Conservation (phyloP, 2,113 vertebrate species). For the Turdus rufiventris region DNA sequence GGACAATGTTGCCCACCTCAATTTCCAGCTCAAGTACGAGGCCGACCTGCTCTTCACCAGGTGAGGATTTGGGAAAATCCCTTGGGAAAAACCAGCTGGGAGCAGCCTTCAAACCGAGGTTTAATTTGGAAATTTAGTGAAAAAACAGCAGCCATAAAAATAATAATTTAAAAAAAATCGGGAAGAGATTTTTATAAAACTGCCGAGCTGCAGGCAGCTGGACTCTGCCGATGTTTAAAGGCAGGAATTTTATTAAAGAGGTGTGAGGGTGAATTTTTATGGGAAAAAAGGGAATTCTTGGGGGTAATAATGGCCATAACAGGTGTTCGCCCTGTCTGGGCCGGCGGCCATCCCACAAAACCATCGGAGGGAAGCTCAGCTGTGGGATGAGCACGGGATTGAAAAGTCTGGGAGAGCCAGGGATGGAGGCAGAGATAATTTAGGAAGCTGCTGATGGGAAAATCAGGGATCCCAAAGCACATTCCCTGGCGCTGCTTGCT, state of each 20-base stretch:
- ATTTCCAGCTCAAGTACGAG: constrained; percentile 84
- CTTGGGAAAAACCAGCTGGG: accelerated
- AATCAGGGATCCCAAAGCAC: background rate
- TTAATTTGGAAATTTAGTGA: background rate
- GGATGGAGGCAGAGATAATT: background rate
- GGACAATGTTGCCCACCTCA: constrained; percentile 82
- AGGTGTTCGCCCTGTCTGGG: background rate
- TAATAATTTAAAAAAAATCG: background rate
- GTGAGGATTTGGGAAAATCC: constrained; percentile 44
- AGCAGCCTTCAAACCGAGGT: background rate
- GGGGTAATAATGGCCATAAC: background rate
- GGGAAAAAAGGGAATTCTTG: background rate
- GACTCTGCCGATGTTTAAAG: accelerated
- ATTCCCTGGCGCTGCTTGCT: background rate
- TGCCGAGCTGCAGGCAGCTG: accelerated
- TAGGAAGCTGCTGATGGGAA: background rate
- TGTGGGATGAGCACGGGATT: accelerated
- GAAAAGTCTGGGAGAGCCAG: background rate
- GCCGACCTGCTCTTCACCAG: constrained; percentile 91
- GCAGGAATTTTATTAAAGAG: background rate
- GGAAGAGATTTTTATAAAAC: accelerated
- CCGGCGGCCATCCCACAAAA: background rate
- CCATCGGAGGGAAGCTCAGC: background rate
- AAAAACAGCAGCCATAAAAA: no score
- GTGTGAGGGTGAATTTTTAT: background rate